Base-by-base conservation (phyloP, 2,888 invertebrate genomes). In the Sesia apiformis region DNA sequence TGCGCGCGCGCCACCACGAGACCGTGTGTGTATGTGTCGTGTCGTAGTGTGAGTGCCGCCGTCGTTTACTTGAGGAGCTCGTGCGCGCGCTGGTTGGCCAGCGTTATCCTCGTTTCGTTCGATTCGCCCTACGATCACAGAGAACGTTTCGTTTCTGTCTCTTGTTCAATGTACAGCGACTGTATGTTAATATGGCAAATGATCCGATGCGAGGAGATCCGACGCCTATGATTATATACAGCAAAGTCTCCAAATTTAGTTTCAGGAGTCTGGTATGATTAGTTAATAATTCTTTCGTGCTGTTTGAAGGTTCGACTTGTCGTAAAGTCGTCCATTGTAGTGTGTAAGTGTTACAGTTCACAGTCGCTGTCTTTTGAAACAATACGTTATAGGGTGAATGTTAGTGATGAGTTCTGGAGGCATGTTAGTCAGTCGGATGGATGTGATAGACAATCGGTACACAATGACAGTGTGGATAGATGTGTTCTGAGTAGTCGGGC, bases 41-140 rank as follows among this genome's bases (percentile, higher is more conserved):
- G 62, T 67, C 60, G 65, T 56, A 61, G 64, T 70, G 69, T 76
- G 75, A 68, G 72, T 74, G 78, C 70, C 77, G 81, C 73, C 81
- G 81, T 61, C 72, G 82, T 90, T 93, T 95, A 95, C 93, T 97
- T 97, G 90, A 97, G 94, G 81, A 98, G 94, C 90, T 98, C 97
- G 91, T 97, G 96, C 81, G 98, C 97, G 78, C 97, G 94, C 91
- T 97, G 96, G 91, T 98, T 98, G 81, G 98, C 98, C 86, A 96
- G 95, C 86, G 95, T 95, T 94, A 98, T 97, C 92, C 98, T 95
- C 78, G 95, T 95, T 91, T 97, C 96, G 91, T 98, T 98, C 71
- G 97, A 96, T 90, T 95, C 95, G 71, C 94, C 96, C 84, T 84
- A 84, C 67, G 78, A 78, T 76, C 4, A 75, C 68, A 84, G 73